These are phyloP conservation scores for Lontra canadensis DNA, from an alignment of 2,113 vertebrate genomes.

Conservation along the genomic window DNA sequence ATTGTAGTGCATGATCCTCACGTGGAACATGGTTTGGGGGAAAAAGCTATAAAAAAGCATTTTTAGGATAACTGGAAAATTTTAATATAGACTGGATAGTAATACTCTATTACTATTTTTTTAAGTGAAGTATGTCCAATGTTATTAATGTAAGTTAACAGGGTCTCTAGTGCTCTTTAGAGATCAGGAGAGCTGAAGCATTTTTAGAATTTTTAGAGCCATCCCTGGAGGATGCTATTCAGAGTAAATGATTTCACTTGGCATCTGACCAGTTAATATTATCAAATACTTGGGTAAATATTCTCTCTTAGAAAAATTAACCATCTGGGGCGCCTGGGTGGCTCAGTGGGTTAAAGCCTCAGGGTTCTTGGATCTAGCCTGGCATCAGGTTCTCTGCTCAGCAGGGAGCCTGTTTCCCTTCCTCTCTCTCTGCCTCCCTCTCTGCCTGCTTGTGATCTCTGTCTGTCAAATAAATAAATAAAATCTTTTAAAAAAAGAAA, in stretches of 20 bases:
- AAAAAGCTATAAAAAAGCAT: neutral
- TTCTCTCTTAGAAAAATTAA: neutral
- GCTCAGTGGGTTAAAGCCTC: too few species aligned
- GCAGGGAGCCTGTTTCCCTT: too few species aligned
- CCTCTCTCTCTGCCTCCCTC: too few species aligned
- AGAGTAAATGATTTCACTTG: neutral
- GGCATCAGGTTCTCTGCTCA: too few species aligned
- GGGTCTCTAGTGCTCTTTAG: neutral
- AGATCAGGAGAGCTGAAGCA: neutral
- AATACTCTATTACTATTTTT: neutral
- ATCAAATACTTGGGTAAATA: neutral
- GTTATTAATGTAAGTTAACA: neutral
- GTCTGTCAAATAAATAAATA: too few species aligned
- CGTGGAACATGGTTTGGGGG: neutral
- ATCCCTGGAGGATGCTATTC: neutral
- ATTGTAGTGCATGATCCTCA: neutral
- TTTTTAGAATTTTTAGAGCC: neutral
- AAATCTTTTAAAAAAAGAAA: too few species aligned
- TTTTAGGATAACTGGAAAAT: neutral
- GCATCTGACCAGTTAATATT: neutral
- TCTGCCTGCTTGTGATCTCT: too few species aligned
- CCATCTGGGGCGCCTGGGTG: neutral
- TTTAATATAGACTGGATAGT: neutral
- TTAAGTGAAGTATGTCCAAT: neutral
- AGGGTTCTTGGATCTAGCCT: too few species aligned